Percentiles rank a stretch among this genome's conserved stretches.
These are phyloP conservation scores for Xestia sexstrigata DNA, from an alignment of 2,888 invertebrate species.

Conservation along the genomic window DNA sequence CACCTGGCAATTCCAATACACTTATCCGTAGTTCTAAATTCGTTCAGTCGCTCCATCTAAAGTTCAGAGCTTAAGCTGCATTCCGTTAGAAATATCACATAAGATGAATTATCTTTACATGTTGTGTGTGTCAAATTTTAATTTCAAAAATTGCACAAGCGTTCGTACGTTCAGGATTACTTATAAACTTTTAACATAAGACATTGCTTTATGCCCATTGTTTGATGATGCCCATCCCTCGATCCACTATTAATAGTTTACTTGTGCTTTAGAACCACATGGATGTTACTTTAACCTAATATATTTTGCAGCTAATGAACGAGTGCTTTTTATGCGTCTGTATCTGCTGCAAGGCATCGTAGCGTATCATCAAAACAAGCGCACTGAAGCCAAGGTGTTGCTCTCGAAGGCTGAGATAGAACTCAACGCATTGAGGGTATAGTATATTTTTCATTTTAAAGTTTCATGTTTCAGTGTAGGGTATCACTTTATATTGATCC, in stretches of 20 bases:
- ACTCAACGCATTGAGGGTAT: constrained; percentile 90
- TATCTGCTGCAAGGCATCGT: constrained; percentile 95
- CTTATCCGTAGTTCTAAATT: not conserved
- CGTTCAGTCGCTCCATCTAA: not conserved
- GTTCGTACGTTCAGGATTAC: no score
- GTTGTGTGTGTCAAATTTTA: no score
- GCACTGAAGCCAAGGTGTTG: constrained; percentile 91
- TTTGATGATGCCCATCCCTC: no score
- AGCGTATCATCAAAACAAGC: constrained; percentile 94
- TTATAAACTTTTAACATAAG: no score
- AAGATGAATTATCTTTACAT: no score
- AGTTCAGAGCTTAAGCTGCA: no score
- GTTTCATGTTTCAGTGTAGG: not conserved
- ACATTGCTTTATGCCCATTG: no score
- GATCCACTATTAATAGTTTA: no score
- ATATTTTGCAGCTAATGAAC: constrained; percentile 91
- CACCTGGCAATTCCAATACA: not conserved
- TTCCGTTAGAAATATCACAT: not conserved
- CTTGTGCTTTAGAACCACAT: not conserved
- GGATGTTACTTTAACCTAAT: not conserved
- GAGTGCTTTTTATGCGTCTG: constrained; percentile 94
- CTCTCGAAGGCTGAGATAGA: constrained; percentile 92
- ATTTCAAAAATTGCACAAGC: no score
- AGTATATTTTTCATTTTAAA: constrained; percentile 66
- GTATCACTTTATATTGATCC: not conserved